Percentiles rank a stretch among this genome's conserved stretches.
phyloP scores from a whole-genome alignment of 2,888 invertebrate species.

The Tanypteryx hageni region DNA sequence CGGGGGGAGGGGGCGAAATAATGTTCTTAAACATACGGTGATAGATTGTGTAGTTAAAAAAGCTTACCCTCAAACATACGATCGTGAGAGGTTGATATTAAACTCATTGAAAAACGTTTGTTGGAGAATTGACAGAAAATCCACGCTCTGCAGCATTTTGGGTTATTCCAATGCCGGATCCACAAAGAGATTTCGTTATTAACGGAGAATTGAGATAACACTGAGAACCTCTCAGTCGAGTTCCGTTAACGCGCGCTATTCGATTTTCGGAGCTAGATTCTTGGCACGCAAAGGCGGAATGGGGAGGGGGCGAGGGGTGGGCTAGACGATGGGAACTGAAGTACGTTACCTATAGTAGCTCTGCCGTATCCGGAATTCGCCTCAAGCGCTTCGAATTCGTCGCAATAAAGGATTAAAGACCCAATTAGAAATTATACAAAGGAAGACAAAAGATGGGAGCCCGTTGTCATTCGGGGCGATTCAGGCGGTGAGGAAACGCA shows the following conservation, averaged over 20 bases:
- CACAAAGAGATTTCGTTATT: background rate
- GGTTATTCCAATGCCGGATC: background rate
- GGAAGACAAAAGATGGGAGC: background rate
- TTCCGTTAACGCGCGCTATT: background rate
- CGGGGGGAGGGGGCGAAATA: too few species aligned
- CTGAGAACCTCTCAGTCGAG: background rate
- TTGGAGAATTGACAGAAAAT: background rate
- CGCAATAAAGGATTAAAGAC: background rate
- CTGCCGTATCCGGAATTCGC: too few species aligned
- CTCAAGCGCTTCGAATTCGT: too few species aligned
- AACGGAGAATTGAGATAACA: background rate
- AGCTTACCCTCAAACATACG: too few species aligned
- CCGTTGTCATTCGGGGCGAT: background rate
- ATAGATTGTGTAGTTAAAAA: too few species aligned
- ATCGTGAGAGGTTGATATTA: too few species aligned
- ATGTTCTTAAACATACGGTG: too few species aligned
- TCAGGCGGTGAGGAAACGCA: background rate
- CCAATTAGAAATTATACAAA: background rate
- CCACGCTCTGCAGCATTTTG: background rate
- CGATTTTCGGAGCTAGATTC: background rate
- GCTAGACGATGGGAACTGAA: too few species aligned
- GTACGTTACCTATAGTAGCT: too few species aligned
- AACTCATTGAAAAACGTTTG: too few species aligned
- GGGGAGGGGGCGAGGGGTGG: background rate
- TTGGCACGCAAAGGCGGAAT: too few species aligned